A percentile compares a stretch with the other conserved stretches of the same genome.
phyloP scores from a whole-genome alignment of 1,140 invertebrate genomes.

The Dryas iulia region DNA sequence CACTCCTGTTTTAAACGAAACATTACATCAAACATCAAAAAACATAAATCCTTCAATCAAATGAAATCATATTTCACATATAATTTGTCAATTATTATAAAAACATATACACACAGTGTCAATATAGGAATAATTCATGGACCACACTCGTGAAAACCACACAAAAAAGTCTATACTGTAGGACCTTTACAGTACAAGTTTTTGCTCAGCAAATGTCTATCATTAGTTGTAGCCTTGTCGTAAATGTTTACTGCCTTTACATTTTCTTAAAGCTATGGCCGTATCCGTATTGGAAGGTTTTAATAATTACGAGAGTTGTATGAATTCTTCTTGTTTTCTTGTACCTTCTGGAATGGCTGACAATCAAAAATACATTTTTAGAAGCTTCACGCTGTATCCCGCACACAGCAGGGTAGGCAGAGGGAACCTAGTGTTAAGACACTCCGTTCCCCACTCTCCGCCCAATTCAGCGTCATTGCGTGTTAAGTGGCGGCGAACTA shows the following conservation, averaged over 20 bases:
- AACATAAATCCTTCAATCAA: constrained; percentile 1
- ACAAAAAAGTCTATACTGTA: neutral
- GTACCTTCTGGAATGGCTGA: too few species aligned
- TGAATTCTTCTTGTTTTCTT: too few species aligned
- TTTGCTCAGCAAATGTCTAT: constrained; percentile 12
- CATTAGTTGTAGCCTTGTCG: constrained; percentile 15
- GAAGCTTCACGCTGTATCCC: too few species aligned
- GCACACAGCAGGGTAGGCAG: too few species aligned
- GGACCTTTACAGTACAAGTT: neutral
- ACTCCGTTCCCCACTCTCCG: too few species aligned
- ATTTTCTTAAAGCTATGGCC: constrained; percentile 15
- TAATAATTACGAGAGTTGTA: neutral
- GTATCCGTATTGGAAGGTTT: neutral
- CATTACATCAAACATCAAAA: too few species aligned
- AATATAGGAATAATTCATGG: constrained; percentile 16
- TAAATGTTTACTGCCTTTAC: constrained; percentile 11
- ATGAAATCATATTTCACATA: neutral
- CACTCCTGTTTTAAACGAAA: too few species aligned
- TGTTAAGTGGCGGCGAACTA: too few species aligned
- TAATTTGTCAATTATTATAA: constrained; percentile 14
- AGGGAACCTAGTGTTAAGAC: too few species aligned
- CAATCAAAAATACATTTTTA: too few species aligned
- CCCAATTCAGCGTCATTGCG: too few species aligned
- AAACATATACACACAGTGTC: constrained; percentile 6
- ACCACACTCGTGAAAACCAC: constrained; percentile 7